Base-by-base conservation (phyloP, 2,888 invertebrate genomes). In the Nasonia oneida region DNA sequence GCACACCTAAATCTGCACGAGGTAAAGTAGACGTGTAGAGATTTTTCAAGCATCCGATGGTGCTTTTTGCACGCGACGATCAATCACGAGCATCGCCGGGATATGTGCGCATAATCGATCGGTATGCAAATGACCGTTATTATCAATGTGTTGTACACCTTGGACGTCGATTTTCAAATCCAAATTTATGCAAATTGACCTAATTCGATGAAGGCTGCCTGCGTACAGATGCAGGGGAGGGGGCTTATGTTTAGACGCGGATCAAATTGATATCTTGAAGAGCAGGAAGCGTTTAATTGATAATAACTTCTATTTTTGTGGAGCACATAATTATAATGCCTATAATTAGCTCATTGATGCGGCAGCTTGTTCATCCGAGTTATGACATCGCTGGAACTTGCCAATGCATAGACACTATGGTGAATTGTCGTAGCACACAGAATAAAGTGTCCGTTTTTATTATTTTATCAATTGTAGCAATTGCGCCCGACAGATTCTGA, bases 101-200 rank as follows among this genome's bases (percentile, higher is more conserved):
- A 37, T n/a, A 29, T 75, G 50, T 29, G 29, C 29, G 29, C 33
- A 50, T 75, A 75, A 53, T 75, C 75, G 50, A 75, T 75, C 23
- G 50, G 37, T 3, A 37, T 53, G 75, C 75, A 75, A 75, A 53
- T 53, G 6, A 8, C 10, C 18, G 10, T 0, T 10, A 10, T 10
- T 57, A 57, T 53, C 3, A 15, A 18, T 4, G 53, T 37, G 5
- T 37, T 37, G 3, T 53, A 18, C 3, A 15, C 15, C 14, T 18
- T 53, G 12, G 42, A 47, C 42, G 14, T 15, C 18, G 29, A 29
- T 74, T 47, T 74, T 29, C 14, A 29, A 29, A 74, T 74, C 39
- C 23, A 74, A 47, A 47, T 74, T 74, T 74, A 50, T 47, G 74
- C 6, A 74, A 74, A 74, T 74, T 74, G 74, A 74, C 74, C 74